Percentiles rank a stretch among this genome's conserved stretches.
Conservation (phyloP, 2,888 invertebrate species). For the Eretmocerus hayati region DNA sequence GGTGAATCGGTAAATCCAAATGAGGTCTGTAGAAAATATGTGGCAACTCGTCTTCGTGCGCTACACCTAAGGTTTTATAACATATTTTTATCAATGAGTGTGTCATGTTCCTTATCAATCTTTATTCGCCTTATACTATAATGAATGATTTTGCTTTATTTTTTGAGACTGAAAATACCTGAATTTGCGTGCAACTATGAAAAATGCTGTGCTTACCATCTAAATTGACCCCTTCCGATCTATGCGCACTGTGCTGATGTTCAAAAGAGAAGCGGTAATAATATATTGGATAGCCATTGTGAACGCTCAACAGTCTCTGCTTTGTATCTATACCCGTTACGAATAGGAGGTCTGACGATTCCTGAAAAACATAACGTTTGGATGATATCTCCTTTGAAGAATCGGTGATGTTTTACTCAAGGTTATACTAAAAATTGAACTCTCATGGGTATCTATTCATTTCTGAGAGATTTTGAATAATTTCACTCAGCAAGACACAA, state of each 20-base stretch:
- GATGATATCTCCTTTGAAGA: not conserved
- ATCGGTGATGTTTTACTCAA: not conserved
- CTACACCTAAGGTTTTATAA: constrained; percentile 44
- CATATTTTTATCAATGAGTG: constrained; percentile 3
- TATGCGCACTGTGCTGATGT: constrained; percentile 17
- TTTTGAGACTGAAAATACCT: not conserved
- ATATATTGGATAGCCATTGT: constrained; percentile 23
- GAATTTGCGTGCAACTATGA: not conserved
- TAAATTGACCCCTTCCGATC: not conserved
- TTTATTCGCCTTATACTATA: not conserved
- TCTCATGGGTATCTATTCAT: no score
- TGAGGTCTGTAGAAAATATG: constrained; percentile 49
- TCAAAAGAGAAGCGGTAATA: constrained; percentile 29
- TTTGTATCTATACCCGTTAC: constrained; percentile 26
- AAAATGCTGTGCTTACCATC: not conserved
- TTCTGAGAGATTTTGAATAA: no score
- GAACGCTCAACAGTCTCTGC: constrained; percentile 22
- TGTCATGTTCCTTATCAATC: not conserved
- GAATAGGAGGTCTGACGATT: constrained; percentile 19
- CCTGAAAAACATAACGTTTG: not conserved
- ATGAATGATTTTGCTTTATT: not conserved
- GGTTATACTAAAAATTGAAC: not conserved
- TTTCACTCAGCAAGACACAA: no score
- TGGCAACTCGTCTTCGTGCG: constrained; percentile 57
- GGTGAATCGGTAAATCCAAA: constrained; percentile 21